phyloP scores from a whole-genome alignment of 2,888 invertebrate genomes.

The Suillia variegata region DNA sequence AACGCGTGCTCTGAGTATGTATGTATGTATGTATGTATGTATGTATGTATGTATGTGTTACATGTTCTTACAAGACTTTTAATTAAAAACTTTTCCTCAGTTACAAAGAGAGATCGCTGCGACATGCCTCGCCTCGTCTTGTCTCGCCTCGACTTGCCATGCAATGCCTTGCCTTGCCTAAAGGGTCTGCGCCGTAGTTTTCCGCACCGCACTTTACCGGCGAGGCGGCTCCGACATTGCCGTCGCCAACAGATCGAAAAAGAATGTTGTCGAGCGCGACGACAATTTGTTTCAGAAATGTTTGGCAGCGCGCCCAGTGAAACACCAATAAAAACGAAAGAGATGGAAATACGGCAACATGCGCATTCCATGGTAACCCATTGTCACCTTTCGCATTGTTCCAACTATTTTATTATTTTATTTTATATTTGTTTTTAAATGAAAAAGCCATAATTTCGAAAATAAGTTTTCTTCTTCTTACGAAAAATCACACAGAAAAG shows the following conservation, averaged over 20 bases:
- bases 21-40: too few species aligned
- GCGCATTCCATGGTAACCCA: slow-evolving; percentile 12
- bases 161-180: too few species aligned
- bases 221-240: neutral
- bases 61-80: neutral
- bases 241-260: slow-evolving; percentile 26
- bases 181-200: too few species aligned
- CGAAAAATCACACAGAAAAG: neutral
- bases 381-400: slow-evolving; percentile 23
- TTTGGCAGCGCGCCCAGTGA: slow-evolving; percentile 54
- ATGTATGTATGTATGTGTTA: too few species aligned
- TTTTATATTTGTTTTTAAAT: too few species aligned
- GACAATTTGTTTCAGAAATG: slow-evolving; percentile 56
- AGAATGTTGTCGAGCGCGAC: slow-evolving; percentile 58
- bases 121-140: too few species aligned
- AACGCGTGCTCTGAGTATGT: neutral
- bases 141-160: too few species aligned
- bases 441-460: slow-evolving; percentile 1
- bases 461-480: neutral
- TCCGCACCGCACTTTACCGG: neutral
- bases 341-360: neutral
- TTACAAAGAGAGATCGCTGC: neutral
- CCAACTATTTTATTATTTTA: neutral
- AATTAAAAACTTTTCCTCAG: slow-evolving; percentile 1
- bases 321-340: slow-evolving; percentile 38